phyloP scores from a whole-genome alignment of 23 tunicate species.

The Ciona savignyi region DNA sequence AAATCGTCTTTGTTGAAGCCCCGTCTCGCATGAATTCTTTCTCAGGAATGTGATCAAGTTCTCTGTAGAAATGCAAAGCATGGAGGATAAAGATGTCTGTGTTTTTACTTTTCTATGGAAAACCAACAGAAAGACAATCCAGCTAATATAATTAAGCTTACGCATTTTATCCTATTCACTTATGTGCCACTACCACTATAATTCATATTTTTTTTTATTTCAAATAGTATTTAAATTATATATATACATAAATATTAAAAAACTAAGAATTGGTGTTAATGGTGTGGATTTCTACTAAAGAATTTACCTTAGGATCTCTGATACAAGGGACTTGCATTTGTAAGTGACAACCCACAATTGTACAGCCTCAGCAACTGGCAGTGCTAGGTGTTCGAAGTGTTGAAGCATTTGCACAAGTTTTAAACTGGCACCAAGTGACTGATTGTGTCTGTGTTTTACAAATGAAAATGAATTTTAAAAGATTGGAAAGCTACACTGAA shows the following conservation, averaged over 20 bases:
- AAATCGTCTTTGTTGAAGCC: conserved; percentile 53
- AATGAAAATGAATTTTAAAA: background rate
- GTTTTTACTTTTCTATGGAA: too few relatives aligned
- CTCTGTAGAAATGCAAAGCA: conserved; percentile 13
- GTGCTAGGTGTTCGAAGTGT: conserved; percentile 62
- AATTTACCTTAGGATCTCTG: conserved; percentile 38
- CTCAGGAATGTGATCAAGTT: conserved; percentile 61
- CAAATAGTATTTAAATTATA: too few relatives aligned
- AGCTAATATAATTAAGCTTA: too few relatives aligned
- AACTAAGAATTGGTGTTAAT: too few relatives aligned
- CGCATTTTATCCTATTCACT: too few relatives aligned
- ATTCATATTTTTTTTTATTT: too few relatives aligned
- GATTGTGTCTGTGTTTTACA: conserved; percentile 39
- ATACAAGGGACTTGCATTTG: conserved; percentile 71
- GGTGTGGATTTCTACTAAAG: too few relatives aligned
- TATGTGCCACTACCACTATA: too few relatives aligned
- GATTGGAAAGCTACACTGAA: background rate
- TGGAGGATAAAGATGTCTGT: background rate
- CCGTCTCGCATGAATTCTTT: conserved; percentile 58
- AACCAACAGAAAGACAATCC: too few relatives aligned
- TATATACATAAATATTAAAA: too few relatives aligned
- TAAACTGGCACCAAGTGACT: conserved; percentile 37
- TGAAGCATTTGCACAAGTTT: conserved; percentile 75
- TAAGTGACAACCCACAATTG: conserved; percentile 42
- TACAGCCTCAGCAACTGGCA: conserved; percentile 67